A percentile compares a stretch with the other conserved stretches of the same genome.
Evolutionary conservation across 1,140 invertebrate genomes (phyloP).

Genomic region (Drosophila tani): DNA sequence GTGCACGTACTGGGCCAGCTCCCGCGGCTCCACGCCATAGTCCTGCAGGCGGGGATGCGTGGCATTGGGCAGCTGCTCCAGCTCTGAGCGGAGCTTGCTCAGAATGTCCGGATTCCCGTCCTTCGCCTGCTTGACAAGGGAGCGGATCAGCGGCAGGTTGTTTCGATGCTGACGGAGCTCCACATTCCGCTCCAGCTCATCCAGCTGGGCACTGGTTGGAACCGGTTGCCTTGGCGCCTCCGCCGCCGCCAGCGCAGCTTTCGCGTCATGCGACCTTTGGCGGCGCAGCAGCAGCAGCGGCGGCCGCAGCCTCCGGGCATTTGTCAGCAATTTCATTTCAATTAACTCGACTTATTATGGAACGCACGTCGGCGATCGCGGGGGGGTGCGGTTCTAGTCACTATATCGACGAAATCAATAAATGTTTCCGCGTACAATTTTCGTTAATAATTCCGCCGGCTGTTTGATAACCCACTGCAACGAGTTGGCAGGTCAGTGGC

Average conservation of each 20-base stretch:
- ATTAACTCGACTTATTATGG: slow-evolving; percentile 50
- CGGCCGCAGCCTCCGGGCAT: slow-evolving; percentile 36
- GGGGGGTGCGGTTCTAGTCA: slow-evolving; percentile 15
- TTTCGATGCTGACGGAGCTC: slow-evolving; percentile 65
- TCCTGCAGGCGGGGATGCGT: slow-evolving; percentile 88
- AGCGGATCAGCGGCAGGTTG: slow-evolving; percentile 64
- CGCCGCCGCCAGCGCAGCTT: slow-evolving; percentile 26
- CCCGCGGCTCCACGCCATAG: slow-evolving; percentile 87
- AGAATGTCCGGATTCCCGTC: neutral
- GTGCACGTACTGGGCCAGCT: slow-evolving; percentile 86
- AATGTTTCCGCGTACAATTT: slow-evolving; percentile 34
- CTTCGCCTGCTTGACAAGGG: slow-evolving; percentile 42
- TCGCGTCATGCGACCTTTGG: slow-evolving; percentile 49
- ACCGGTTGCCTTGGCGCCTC: slow-evolving; percentile 38
- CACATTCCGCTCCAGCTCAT: slow-evolving; percentile 66
- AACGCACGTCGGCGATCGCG: slow-evolving; percentile 7
- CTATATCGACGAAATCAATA: slow-evolving; percentile 18
- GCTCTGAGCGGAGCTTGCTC: slow-evolving; percentile 86
- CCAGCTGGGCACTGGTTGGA: slow-evolving; percentile 62
- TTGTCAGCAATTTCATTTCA: slow-evolving; percentile 66
- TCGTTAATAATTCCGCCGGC: slow-evolving; percentile 21
- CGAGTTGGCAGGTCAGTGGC: slow-evolving; percentile 2
- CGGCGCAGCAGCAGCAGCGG: slow-evolving; percentile 52
- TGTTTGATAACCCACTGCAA: slow-evolving; percentile 23
- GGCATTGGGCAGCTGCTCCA: slow-evolving; percentile 90